Evolutionary conservation across 2,888 invertebrate genomes (phyloP).

Genomic region (Leucophora obtusa): DNA sequence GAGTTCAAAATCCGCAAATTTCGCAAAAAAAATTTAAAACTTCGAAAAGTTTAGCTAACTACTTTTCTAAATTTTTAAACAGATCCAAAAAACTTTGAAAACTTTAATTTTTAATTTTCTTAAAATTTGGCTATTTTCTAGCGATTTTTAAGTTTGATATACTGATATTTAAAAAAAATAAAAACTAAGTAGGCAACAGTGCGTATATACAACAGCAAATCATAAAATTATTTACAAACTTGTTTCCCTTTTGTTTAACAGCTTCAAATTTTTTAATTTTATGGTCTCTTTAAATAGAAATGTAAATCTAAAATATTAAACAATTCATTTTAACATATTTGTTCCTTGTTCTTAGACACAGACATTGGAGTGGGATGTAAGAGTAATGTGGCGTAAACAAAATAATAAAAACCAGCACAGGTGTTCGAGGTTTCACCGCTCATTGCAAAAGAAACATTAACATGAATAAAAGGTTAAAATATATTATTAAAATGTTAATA

Average conservation of each 20-base stretch:
- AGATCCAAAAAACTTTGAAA: no score
- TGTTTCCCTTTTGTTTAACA: neutral
- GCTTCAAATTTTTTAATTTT: neutral
- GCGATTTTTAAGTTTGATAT: no score
- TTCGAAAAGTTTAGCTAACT: no score
- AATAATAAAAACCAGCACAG: constrained; percentile 7
- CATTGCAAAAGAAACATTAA: neutral
- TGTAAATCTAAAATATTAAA: constrained; percentile 9
- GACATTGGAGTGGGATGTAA: neutral
- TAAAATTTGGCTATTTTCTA: no score
- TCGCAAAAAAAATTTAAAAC: no score
- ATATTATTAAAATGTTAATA: neutral
- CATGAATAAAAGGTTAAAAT: neutral
- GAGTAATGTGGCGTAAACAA: neutral
- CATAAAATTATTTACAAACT: no score
- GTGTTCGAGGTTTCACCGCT: neutral
- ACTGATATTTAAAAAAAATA: no score
- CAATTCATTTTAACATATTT: constrained; percentile 4
- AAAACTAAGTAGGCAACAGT: no score
- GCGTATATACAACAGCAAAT: no score
- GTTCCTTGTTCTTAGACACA: neutral
- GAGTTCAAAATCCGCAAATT: no score
- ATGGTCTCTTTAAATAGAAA: neutral
- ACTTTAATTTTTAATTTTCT: no score
- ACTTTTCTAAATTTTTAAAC: no score